A percentile compares a stretch with the other conserved stretches of the same genome.
These are phyloP conservation scores for Leptinotarsa tumamoca DNA, from an alignment of 2,888 invertebrate genomes.

Conservation along the genomic window DNA sequence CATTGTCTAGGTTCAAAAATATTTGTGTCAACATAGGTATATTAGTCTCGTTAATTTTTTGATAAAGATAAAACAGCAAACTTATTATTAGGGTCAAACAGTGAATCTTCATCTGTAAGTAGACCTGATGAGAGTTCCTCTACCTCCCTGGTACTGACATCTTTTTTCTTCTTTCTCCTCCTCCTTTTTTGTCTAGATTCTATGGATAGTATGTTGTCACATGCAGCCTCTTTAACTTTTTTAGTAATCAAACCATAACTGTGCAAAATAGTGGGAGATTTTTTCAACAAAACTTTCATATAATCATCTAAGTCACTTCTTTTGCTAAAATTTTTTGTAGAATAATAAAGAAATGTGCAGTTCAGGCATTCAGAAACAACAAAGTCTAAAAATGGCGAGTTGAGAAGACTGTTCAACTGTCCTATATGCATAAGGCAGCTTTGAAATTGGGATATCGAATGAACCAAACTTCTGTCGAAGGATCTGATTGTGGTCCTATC, in stretches of 20 bases:
- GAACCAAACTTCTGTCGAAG: conserved; percentile 72
- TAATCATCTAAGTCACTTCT: conserved; percentile 52
- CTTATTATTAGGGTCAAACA: conserved; percentile 35
- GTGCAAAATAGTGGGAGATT: conserved; percentile 32
- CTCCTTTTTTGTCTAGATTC: conserved; percentile 19
- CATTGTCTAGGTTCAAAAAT: no score
- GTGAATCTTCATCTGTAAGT: conserved; percentile 30
- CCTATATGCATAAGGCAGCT: conserved; percentile 72
- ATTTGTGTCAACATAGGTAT: neutral
- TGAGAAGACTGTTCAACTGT: conserved; percentile 75
- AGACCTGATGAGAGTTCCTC: conserved; percentile 29
- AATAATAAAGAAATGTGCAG: conserved; percentile 83
- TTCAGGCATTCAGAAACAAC: conserved; percentile 75
- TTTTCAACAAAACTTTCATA: conserved; percentile 48
- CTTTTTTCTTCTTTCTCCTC: conserved; percentile 38
- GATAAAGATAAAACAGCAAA: conserved; percentile 29
- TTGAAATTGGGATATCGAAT: conserved; percentile 77
- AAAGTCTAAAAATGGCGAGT: conserved; percentile 71
- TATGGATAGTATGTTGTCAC: conserved; percentile 6
- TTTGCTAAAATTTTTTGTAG: conserved; percentile 72
- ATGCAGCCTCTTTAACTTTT: conserved; percentile 25
- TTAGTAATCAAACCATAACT: conserved; percentile 29
- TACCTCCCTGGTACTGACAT: conserved; percentile 47
- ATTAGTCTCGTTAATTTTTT: neutral
- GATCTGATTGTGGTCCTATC: conserved; percentile 69